These are phyloP conservation scores for Anas bahamensis DNA, from an alignment of 2,797 vertebrate species.

Conservation along the genomic window DNA sequence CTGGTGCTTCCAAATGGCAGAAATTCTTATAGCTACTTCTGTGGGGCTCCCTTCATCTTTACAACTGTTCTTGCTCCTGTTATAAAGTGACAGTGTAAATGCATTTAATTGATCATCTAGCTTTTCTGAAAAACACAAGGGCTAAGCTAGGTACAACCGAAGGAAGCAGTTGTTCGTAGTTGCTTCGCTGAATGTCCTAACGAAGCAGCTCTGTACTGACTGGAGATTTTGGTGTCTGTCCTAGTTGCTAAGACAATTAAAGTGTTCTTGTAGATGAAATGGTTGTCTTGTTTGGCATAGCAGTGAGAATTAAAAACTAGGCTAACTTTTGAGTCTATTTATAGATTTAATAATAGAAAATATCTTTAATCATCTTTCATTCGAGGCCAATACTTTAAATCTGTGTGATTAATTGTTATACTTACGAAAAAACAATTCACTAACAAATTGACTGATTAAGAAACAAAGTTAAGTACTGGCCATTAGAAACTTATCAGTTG, in stretches of 20 bases:
- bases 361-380: background rate
- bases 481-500: background rate
- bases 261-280: no score
- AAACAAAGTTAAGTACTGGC: background rate
- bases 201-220: background rate
- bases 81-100: background rate
- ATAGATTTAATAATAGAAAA: background rate
- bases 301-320: background rate
- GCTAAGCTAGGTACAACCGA: background rate
- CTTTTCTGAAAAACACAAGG: background rate
- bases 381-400: background rate
- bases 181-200: background rate
- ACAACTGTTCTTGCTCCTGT: no score
- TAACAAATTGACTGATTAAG: conserved; percentile 14
- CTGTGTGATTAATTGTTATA: background rate
- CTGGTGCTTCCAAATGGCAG: conserved; percentile 11
- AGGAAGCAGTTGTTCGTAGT: background rate
- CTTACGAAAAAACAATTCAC: background rate
- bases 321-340: background rate
- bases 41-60: background rate
- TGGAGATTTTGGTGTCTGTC: background rate
- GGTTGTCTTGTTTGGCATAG: background rate
- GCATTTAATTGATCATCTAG: background rate
- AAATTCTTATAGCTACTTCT: background rate
- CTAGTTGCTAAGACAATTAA: background rate